Base-by-base conservation (phyloP, 2,888 invertebrate species). In the Cremastinae sp. region DNA sequence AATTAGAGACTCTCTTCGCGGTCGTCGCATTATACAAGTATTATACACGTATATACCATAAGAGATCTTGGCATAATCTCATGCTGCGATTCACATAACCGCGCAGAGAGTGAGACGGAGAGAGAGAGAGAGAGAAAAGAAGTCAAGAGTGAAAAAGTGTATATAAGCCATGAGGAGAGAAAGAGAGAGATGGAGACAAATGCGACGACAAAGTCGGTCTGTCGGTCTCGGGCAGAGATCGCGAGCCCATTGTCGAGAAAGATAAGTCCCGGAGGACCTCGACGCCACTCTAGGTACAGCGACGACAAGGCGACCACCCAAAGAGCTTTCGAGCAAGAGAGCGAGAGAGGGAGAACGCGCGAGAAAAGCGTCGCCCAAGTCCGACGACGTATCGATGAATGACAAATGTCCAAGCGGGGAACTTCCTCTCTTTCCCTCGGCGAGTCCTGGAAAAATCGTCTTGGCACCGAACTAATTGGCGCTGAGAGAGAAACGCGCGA, bases 281-380 rank as follows among this genome's bases (percentile, higher is more conserved):
- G 80, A 82, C 84, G 81, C 79, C 83, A 82, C 81, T 79, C 78
- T 68, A 61, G 69, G 62, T 73, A 73, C 69, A 74, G 79, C 81
- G 79, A 81, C 81, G 82, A 83, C 84, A 84, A 84, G 84, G 69
- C 58, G 87, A 83, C 87, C 87, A 88, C 87, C 85, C 87, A 84
- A 78, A 83, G 80, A 68, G 81, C 83, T 81, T 82, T 76, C 49
- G 28, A 34, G 14, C 34, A 38, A 16, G 45, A 36, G 22, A 34
- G 16, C 38, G 18, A 41, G 58, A 34, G 43, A 47, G 12, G 76
- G 41, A 16, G 34, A 64, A 34, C 10, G 45, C 34, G 9, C 9
- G 38, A 58, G 34, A 64, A 49, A 53, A 54, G 36, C 71, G 43
- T 53, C 59, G 20, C 47, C 41, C 51, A 41, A 47, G 62, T 41